Evolutionary conservation across 2,888 invertebrate genomes (phyloP), one percentile per base, ranked within the genome.

Genomic region (Bruchidius siliquastri): DNA sequence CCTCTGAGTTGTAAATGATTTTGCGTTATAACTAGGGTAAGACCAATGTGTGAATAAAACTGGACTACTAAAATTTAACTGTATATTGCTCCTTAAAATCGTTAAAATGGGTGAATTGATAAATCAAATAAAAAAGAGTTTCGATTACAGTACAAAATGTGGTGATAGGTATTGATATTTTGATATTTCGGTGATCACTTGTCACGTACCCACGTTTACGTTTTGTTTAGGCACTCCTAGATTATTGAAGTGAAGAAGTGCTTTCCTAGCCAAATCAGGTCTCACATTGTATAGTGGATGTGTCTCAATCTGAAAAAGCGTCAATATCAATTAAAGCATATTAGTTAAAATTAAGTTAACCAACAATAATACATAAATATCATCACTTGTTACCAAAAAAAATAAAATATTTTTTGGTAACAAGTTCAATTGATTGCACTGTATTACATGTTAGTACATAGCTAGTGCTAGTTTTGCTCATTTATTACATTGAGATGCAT

Each of bases 241-340:
- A 72, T 80, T 82, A 72, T 81, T 84, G 79, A 88, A 90, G 83
- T 89, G 87, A 21, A 86, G 80, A 76, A 87, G 80, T 4, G 89
- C 88, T 79, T 87, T 87, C 74, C 88, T 84, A 1, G 91, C 90
- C 71, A 89, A 86, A 73, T 93, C 91, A 67, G 93, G 91, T 78
- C 93, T 92, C 76, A 96, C 90, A 86, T 96, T 96, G 85, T 94
- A 95, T 67, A 96, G 87, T 0, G 96, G 95, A 87, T 96, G 96
- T 68, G 93, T 91, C 77, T 91, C 89, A 81, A 90, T 86, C 90
- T 90, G 83, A 72, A 87, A 85, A n/a, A n/a, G n/a, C n/a, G n/a
- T 74, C 78, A 76, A n/a, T n/a, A n/a, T n/a, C 79, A 74, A 71
- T 70, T 26, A 18, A 69, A 10, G 8, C 2, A 26, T 26, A 26